Conservation (phyloP, 2,113 vertebrate genomes). For the Apteryx mantelli region DNA sequence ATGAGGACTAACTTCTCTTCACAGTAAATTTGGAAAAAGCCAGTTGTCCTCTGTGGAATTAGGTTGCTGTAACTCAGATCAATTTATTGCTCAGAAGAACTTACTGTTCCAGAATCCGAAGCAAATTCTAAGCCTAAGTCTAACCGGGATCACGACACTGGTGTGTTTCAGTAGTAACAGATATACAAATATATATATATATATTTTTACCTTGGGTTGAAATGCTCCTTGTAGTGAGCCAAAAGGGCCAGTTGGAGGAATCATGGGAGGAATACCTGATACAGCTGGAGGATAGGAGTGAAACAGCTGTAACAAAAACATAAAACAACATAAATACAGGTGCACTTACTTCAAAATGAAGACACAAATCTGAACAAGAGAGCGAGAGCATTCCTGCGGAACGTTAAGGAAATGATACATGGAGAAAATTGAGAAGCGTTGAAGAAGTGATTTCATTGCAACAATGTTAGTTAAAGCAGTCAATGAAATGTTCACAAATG, state of each 20-base stretch:
- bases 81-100: background rate
- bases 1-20: background rate
- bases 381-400: background rate
- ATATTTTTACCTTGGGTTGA: conserved; percentile 90
- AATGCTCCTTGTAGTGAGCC: conserved; percentile 98
- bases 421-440: conserved; percentile 54
- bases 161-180: fast-evolving
- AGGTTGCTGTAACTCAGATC: background rate
- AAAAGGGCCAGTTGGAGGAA: conserved; percentile 94
- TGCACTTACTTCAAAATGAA: fast-evolving
- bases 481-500: conserved; percentile 76
- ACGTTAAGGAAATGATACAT: background rate
- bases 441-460: conserved; percentile 47
- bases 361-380: background rate
- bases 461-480: conserved; percentile 72
- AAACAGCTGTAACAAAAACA: conserved; percentile 87
- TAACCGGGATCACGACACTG: background rate
- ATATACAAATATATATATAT: background rate
- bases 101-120: background rate
- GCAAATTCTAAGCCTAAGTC: background rate
- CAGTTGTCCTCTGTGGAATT: background rate
- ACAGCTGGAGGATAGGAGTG: conserved; percentile 95
- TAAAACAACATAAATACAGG: background rate
- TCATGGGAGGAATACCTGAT: conserved; percentile 96
- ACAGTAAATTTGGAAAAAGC: background rate